These are phyloP conservation scores for Megalopta genalis DNA, from an alignment of 1,140 invertebrate genomes.

Conservation along the genomic window DNA sequence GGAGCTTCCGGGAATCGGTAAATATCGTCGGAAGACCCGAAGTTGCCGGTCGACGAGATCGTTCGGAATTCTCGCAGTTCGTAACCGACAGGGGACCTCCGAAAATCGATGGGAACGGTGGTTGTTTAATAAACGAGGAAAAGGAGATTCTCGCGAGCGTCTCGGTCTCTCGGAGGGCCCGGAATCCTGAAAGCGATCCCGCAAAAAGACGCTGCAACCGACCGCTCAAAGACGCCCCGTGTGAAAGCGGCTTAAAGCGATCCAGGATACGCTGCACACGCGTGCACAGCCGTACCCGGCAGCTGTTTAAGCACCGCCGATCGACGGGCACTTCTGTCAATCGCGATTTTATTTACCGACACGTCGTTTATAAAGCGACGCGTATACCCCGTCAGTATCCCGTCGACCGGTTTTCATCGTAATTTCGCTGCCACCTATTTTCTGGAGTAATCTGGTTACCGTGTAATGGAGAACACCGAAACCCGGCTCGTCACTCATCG, in stretches of 20 bases:
- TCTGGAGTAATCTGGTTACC: slow-evolving; percentile 26
- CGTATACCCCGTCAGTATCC: slow-evolving; percentile 18
- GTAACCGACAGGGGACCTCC: no score
- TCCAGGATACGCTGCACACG: background rate
- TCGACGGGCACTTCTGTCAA: slow-evolving; percentile 19
- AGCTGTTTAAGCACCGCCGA: slow-evolving; percentile 16
- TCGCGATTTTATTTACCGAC: slow-evolving; percentile 29
- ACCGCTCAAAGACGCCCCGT: background rate
- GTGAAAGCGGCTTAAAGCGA: slow-evolving; percentile 8
- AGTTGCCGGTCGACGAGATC: no score
- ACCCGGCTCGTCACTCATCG: background rate
- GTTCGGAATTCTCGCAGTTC: no score
- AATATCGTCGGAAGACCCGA: no score
- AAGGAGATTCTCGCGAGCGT: background rate
- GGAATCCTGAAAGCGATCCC: background rate
- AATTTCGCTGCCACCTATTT: background rate
- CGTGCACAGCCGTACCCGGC: background rate
- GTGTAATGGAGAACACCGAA: slow-evolving; percentile 12
- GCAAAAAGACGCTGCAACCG: background rate
- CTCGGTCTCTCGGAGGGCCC: background rate
- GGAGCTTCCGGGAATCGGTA: no score
- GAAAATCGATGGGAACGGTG: no score
- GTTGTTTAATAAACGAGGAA: background rate
- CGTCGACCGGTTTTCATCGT: slow-evolving; percentile 16
- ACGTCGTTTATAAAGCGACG: slow-evolving; percentile 46